Evolutionary conservation across 2,888 invertebrate genomes (phyloP).

Genomic region (Drosophila seclusa): DNA sequence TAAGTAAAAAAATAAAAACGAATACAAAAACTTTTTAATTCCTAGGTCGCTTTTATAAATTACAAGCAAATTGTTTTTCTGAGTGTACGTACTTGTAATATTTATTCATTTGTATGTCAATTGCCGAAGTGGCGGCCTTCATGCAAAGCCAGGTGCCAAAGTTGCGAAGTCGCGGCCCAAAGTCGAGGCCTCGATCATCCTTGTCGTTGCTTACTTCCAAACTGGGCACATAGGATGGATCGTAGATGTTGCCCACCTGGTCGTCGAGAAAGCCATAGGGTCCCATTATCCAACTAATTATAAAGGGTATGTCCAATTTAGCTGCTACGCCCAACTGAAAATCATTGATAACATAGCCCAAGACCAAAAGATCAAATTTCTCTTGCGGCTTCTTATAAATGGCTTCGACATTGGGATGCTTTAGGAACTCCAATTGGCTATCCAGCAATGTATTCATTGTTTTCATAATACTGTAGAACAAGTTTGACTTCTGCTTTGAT

Average conservation of each 20-base stretch:
- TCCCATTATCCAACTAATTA: slow-evolving; percentile 72
- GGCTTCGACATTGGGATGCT: slow-evolving; percentile 64
- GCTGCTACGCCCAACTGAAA: slow-evolving; percentile 80
- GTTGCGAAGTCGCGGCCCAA: slow-evolving; percentile 54
- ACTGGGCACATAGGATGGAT: slow-evolving; percentile 71
- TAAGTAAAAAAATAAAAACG: not conserved
- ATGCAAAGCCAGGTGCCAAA: slow-evolving; percentile 19
- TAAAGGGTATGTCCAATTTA: slow-evolving; percentile 80
- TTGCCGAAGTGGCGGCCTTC: not conserved
- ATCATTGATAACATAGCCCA: slow-evolving; percentile 81
- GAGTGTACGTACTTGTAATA: slow-evolving; percentile 43
- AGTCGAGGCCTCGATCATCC: slow-evolving; percentile 23
- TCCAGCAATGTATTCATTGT: slow-evolving; percentile 16
- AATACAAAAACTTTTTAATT: not conserved
- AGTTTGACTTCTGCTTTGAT: slow-evolving; percentile 33
- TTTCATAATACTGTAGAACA: not conserved
- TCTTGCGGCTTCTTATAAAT: slow-evolving; percentile 64
- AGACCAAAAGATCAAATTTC: slow-evolving; percentile 78
- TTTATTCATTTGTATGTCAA: slow-evolving; percentile 35
- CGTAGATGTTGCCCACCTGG: slow-evolving; percentile 73
- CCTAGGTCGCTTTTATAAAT: not conserved
- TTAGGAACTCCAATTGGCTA: slow-evolving; percentile 66
- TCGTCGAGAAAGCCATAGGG: slow-evolving; percentile 58
- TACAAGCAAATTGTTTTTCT: too few relatives aligned
- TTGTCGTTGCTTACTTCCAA: slow-evolving; percentile 3